Conservation (phyloP, 2,888 invertebrate genomes). For the Norana najaformis region DNA sequence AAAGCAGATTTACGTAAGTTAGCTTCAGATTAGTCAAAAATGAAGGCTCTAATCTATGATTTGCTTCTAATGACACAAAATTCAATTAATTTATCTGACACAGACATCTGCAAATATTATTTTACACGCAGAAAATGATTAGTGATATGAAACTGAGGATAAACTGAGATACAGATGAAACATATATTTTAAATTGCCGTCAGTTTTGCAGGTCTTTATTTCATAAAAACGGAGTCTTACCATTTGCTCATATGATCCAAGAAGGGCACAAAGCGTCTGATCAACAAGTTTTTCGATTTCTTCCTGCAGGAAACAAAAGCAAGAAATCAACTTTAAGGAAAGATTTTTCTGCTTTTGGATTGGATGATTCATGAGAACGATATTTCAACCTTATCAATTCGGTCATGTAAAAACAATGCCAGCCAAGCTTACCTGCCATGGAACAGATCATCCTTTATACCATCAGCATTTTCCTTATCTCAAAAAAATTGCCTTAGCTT, state of each 20-base stretch:
- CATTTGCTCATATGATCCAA: slow-evolving; percentile 28
- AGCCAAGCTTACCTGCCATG: neutral
- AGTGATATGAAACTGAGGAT: neutral
- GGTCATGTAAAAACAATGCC: neutral
- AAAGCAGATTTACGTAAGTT: too few species aligned
- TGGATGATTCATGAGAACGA: neutral
- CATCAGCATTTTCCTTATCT: neutral
- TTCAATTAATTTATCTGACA: neutral
- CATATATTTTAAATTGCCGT: neutral
- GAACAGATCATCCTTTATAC: neutral
- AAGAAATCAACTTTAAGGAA: neutral
- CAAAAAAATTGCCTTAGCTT: neutral
- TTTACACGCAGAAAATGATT: neutral
- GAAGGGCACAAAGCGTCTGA: slow-evolving; percentile 30
- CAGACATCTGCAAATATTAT: neutral
- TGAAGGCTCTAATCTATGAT: neutral
- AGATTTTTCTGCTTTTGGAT: neutral
- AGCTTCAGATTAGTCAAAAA: neutral
- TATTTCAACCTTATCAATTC: neutral
- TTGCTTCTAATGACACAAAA: neutral
- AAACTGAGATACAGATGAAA: neutral
- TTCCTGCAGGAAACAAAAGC: slow-evolving; percentile 26
- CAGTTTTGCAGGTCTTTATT: neutral
- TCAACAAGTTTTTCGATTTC: slow-evolving; percentile 38
- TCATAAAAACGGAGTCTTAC: slow-evolving; percentile 21